Conservation (phyloP, 1,140 invertebrate species). For the Papilio machaon region DNA sequence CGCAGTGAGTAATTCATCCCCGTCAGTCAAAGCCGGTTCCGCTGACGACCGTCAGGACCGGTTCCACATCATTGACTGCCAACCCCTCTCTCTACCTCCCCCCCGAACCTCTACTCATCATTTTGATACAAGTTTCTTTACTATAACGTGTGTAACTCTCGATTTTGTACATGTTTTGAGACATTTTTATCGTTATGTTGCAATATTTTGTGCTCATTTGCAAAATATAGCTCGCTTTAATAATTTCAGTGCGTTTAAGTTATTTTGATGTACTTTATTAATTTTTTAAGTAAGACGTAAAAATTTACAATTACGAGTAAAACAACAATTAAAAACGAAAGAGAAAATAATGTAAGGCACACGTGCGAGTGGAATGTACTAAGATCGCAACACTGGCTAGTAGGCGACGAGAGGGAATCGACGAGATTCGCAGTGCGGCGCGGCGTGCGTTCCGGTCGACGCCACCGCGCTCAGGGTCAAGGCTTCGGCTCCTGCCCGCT, state of each 20-base stretch:
- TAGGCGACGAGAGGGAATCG: constrained; percentile 67
- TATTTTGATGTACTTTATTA: neutral
- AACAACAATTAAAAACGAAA: constrained; percentile 50
- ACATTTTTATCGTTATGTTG: neutral
- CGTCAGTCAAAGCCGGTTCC: constrained; percentile 72
- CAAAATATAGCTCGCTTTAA: neutral
- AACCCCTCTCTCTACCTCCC: constrained; percentile 61
- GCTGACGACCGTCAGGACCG: constrained; percentile 68
- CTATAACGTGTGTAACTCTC: constrained; percentile 66
- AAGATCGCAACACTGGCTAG: constrained; percentile 67
- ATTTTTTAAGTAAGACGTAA: constrained; percentile 16
- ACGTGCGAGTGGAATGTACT: constrained; percentile 68
- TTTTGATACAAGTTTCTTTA: constrained; percentile 62
- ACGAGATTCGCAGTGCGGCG: constrained; percentile 73
- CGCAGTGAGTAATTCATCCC: constrained; percentile 76
- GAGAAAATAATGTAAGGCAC: constrained; percentile 70
- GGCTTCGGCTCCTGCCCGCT: constrained; percentile 75
- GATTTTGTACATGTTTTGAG: constrained; percentile 56
- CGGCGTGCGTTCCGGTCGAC: constrained; percentile 79
- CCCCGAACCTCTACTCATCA: constrained; percentile 57
- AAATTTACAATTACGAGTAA: constrained; percentile 16
- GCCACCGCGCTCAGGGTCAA: constrained; percentile 80
- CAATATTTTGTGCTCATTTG: neutral
- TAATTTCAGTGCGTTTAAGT: neutral
- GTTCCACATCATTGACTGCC: constrained; percentile 79